A percentile compares a stretch with the other conserved stretches of the same genome.
Conservation (phyloP, 2,888 invertebrate species). For the Yponomeuta sedellus region DNA sequence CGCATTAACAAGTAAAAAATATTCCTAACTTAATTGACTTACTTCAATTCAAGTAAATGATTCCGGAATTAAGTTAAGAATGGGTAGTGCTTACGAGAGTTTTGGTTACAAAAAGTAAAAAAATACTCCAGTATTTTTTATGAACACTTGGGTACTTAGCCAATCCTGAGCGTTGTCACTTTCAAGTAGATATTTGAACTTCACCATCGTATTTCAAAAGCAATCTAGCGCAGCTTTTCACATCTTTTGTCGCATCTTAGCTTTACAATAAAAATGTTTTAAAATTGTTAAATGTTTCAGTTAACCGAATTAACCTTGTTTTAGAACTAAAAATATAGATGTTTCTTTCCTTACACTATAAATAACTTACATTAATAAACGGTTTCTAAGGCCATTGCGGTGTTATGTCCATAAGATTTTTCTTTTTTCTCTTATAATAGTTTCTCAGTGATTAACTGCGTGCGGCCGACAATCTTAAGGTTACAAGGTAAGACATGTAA, state of each 20-base stretch:
- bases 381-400: slow-evolving; percentile 50
- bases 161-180: too few relatives aligned
- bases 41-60: too few relatives aligned
- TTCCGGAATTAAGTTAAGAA: too few relatives aligned
- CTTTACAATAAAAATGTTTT: neutral
- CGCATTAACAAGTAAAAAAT: too few relatives aligned
- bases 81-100: too few relatives aligned
- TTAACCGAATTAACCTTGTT: neutral
- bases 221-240: neutral
- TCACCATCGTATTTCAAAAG: neutral
- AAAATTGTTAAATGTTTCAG: neutral
- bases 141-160: too few relatives aligned
- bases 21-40: too few relatives aligned
- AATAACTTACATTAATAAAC: slow-evolving; percentile 1
- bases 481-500: too few relatives aligned
- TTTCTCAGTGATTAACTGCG: too few relatives aligned
- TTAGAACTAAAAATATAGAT: neutral
- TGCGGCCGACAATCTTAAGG: too few relatives aligned
- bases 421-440: neutral
- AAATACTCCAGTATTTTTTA: too few relatives aligned
- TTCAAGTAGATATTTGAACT: neutral
- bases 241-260: neutral
- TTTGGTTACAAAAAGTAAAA: too few relatives aligned
- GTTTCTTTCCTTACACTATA: neutral
- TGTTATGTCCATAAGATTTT: slow-evolving; percentile 26